Evolutionary conservation across 2,797 vertebrate genomes (phyloP).

Genomic region (Poecile montanus): DNA sequence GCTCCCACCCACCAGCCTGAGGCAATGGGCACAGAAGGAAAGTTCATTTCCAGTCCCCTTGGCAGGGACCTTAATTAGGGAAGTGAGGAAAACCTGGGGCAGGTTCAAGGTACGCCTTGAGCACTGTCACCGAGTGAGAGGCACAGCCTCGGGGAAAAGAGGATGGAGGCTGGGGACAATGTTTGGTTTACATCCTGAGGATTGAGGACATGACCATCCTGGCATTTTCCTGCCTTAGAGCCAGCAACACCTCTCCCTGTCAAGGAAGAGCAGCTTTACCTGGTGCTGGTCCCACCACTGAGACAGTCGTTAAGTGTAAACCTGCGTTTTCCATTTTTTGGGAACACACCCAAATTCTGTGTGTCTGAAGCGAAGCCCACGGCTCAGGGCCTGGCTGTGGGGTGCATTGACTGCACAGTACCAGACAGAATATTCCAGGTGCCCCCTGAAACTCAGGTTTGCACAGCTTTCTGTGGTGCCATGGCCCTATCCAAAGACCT

Average conservation of each 20-base stretch:
- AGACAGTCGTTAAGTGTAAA: neutral
- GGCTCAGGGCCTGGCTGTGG: neutral
- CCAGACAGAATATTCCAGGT: accelerated
- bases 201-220: neutral
- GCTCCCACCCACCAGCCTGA: neutral
- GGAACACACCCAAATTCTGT: neutral
- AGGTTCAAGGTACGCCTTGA: neutral
- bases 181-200: neutral
- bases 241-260: neutral
- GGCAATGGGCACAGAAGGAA: neutral
- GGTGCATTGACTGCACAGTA: neutral
- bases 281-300: neutral
- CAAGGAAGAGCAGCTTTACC: neutral
- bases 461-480: neutral
- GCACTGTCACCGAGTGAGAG: neutral
- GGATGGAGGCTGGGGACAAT: neutral
- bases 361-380: accelerated
- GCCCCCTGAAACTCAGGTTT: neutral
- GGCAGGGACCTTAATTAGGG: neutral
- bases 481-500: neutral
- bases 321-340: neutral
- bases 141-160: neutral
- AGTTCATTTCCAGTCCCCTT: neutral
- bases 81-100: neutral
- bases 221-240: neutral